These are phyloP conservation scores for Drosophila pruinosa DNA, from an alignment of 1,140 invertebrate genomes.

Conservation along the genomic window DNA sequence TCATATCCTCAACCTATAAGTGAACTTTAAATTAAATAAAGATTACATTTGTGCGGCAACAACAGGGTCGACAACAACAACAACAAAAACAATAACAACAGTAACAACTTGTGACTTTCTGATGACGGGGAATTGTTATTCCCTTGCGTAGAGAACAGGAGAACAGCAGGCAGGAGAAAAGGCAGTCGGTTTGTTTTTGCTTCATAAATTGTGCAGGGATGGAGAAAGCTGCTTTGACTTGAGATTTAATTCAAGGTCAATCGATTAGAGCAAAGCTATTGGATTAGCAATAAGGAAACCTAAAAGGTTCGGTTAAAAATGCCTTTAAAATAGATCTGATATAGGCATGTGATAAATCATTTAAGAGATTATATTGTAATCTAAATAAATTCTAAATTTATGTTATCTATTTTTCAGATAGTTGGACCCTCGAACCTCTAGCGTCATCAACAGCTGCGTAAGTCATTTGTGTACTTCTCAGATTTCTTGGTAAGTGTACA, in stretches of 20 bases:
- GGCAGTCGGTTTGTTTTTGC: background rate
- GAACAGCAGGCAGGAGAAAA: background rate
- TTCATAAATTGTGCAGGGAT: background rate
- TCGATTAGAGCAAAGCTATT: background rate
- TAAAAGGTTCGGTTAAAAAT: no score
- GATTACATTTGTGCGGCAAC: slow-evolving; percentile 55
- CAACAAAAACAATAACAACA: slow-evolving; percentile 9
- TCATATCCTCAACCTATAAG: slow-evolving; percentile 77
- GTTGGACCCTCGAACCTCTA: no score
- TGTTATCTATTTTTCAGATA: no score
- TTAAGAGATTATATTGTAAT: no score
- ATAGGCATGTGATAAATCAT: no score
- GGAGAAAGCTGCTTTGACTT: background rate
- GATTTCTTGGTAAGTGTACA: no score
- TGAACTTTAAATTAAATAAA: slow-evolving; percentile 75
- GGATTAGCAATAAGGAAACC: background rate
- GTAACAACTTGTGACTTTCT: background rate
- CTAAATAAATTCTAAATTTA: no score
- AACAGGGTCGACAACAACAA: slow-evolving; percentile 12
- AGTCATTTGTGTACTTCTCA: no score
- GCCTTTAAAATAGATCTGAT: no score
- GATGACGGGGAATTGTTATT: slow-evolving; percentile 13
- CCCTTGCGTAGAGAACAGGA: background rate
- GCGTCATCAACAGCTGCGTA: no score
- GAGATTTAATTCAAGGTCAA: background rate